Percentiles rank a stretch among this genome's conserved stretches.
Conservation (phyloP, 2,888 invertebrate genomes). For the Dendrolimus houi region DNA sequence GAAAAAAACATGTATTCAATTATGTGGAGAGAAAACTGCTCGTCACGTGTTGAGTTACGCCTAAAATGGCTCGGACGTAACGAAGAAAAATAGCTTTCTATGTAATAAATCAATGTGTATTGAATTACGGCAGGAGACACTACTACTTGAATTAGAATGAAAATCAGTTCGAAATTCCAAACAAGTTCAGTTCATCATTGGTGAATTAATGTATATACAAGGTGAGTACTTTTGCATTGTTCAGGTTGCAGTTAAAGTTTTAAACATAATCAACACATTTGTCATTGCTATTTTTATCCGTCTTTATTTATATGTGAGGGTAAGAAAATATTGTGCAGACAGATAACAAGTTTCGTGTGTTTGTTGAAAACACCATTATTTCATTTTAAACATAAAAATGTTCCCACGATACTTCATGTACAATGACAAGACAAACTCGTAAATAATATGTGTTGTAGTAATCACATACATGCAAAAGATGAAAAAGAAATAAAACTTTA, state of each 20-base stretch:
- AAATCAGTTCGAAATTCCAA: neutral
- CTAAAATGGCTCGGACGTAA: conserved; percentile 48
- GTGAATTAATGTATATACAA: too few relatives aligned
- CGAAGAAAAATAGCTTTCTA: conserved; percentile 54
- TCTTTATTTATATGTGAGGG: too few relatives aligned
- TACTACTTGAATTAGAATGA: conserved; percentile 19
- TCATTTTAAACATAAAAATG: conserved; percentile 16
- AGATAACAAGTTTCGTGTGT: conserved; percentile 11
- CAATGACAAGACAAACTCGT: too few relatives aligned
- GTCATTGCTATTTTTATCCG: too few relatives aligned
- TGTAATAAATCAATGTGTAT: conserved; percentile 57
- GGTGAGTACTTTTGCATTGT: too few relatives aligned
- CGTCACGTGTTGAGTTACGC: conserved; percentile 48
- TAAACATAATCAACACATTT: too few relatives aligned
- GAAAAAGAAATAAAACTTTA: too few relatives aligned
- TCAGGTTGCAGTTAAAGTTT: too few relatives aligned
- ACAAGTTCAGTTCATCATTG: too few relatives aligned
- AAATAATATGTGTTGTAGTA: too few relatives aligned
- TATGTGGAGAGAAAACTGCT: conserved; percentile 19
- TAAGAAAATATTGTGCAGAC: too few relatives aligned
- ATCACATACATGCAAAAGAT: too few relatives aligned
- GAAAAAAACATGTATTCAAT: neutral
- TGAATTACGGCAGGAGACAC: conserved; percentile 36
- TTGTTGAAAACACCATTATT: conserved; percentile 4
- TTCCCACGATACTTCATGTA: neutral